Evolutionary conservation across 2,797 vertebrate genomes (phyloP), one percentile per base, ranked within the genome.

Genomic region (Mus minutoides): DNA sequence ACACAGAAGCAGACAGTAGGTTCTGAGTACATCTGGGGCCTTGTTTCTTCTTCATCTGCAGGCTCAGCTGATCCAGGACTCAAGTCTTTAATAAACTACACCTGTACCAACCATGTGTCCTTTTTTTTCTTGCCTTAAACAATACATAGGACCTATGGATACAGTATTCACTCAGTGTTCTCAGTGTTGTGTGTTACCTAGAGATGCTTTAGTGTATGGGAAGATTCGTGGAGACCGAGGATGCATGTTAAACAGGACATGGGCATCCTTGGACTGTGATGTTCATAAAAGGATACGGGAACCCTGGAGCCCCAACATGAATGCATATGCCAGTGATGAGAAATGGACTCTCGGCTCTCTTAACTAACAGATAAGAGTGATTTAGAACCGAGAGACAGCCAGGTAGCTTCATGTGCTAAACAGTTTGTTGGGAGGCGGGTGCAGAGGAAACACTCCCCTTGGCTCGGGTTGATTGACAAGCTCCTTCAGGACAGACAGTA

Each of bases 311-410:
- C 8, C 0, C 13, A 21, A 43, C n/a, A 75, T n/a, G 31, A 54
- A 54, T 56, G 21, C 9, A 37, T 46, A 43, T 21, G 54, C 6
- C 14, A 22, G 49, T 0, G 3, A 11, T 7, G 26, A 67, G 43
- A 79, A 69, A 75, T 46, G 71, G 31, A 3, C 8, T 22, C 67
- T 46, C 22, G 13, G 75, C 11, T 73, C 82, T 88, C 52, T 90
- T 43, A 78, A 83, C 77, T 58, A 69, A 90, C 9, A 67, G 91
- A 56, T 17, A 31, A 89, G 83, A 52, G 73, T 52, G 83, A 49
- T 83, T 76, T 91, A 73, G 88, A 90, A 91, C 64, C 60, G 76
- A 87, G 88, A 95, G 64, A 64, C 26, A n/a, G 43, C n/a, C 29
- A 2, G 24, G 54, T 4, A 24, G 75, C 75, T 78, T 92, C 82